A percentile compares a stretch with the other conserved stretches of the same genome.
Conservation (phyloP, 2,113 vertebrate genomes). For the Oxygymnocypris stewartii region DNA sequence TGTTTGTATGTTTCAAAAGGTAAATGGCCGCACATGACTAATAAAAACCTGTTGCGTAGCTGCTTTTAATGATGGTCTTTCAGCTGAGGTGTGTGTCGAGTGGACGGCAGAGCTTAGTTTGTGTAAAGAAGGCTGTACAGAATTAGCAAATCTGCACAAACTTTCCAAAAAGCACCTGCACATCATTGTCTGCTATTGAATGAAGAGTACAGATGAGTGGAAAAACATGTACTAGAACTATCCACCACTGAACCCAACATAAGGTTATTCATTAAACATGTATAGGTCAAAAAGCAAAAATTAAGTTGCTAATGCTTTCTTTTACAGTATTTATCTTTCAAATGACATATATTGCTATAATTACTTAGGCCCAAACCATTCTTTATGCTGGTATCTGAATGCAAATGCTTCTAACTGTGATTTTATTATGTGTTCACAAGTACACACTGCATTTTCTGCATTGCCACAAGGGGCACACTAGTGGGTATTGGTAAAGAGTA, state of each 20-base stretch:
- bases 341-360: not conserved
- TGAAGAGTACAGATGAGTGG: slow-evolving; percentile 1
- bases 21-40: slow-evolving; percentile 40
- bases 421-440: not conserved
- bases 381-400: not conserved
- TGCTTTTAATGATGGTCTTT: slow-evolving; percentile 29
- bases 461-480: not conserved
- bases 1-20: slow-evolving; percentile 39
- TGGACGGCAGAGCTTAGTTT: slow-evolving; percentile 18
- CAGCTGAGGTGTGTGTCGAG: slow-evolving; percentile 26
- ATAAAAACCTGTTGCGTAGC: slow-evolving; percentile 18
- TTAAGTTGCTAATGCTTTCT: not conserved
- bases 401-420: not conserved
- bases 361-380: not conserved
- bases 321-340: not conserved
- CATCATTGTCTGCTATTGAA: slow-evolving; percentile 23
- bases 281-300: not conserved
- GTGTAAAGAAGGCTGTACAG: slow-evolving; percentile 5
- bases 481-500: not conserved
- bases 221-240: slow-evolving; percentile 8
- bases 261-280: not conserved
- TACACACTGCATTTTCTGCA: not conserved
- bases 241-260: not conserved
- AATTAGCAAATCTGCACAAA: not conserved
- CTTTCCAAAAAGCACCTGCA: not conserved